A percentile compares a stretch with the other conserved stretches of the same genome.
Conservation (phyloP, 2,888 invertebrate species). For the Limnephilus auricula region DNA sequence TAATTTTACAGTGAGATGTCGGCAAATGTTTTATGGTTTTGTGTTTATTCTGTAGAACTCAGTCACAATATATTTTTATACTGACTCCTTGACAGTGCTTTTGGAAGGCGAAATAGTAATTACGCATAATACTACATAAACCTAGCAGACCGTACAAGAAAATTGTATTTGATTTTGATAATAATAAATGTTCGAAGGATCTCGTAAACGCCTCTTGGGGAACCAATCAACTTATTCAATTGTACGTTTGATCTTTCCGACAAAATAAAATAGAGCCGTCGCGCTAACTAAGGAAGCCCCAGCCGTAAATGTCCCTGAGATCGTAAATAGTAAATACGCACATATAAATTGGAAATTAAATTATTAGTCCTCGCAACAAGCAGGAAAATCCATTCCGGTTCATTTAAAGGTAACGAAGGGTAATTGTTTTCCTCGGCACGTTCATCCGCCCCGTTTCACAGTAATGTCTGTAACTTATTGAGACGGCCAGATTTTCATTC, state of each 20-base stretch:
- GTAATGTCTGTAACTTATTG: not conserved
- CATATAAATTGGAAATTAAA: constrained; percentile 4
- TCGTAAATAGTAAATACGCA: not conserved
- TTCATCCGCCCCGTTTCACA: not conserved
- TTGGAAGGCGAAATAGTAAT: not conserved
- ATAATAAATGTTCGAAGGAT: not conserved
- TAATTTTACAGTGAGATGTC: not conserved
- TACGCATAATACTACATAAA: not conserved
- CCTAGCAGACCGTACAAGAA: not conserved
- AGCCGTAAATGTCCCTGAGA: not conserved
- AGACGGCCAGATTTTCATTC: not conserved
- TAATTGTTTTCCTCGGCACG: constrained; percentile 8
- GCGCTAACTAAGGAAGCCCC: not conserved
- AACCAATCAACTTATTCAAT: not conserved
- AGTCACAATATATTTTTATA: not conserved
- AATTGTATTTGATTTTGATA: not conserved
- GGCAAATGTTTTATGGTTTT: not conserved
- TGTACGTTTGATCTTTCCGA: not conserved
- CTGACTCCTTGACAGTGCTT: too few species aligned
- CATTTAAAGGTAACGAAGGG: not conserved
- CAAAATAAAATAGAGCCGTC: not conserved
- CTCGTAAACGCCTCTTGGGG: not conserved
- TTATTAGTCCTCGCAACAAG: not conserved
- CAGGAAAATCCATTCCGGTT: not conserved
- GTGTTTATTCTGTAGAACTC: not conserved